These are phyloP conservation scores for Stomatorhinus ivindoensis DNA, from an alignment of 2,113 vertebrate species.

Conservation along the genomic window DNA sequence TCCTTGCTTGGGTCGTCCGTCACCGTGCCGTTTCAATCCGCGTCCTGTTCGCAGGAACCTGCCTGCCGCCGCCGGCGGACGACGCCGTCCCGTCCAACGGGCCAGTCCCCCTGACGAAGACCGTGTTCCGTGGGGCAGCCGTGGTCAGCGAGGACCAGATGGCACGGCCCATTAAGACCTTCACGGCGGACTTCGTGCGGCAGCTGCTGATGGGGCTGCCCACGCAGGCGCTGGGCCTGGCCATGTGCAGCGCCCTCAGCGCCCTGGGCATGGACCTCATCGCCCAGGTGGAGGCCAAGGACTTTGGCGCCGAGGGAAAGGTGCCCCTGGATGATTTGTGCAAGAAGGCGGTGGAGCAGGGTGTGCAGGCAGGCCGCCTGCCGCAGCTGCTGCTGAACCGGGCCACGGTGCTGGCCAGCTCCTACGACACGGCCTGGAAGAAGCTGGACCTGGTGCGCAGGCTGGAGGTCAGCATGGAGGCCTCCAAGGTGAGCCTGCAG, in stretches of 20 bases:
- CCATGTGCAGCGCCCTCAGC: slow-evolving; percentile 87
- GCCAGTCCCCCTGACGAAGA: slow-evolving; percentile 75
- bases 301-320: slow-evolving; percentile 91
- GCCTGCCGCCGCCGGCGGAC: slow-evolving; percentile 51
- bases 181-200: slow-evolving; percentile 91
- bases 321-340: slow-evolving; percentile 92
- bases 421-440: slow-evolving; percentile 93
- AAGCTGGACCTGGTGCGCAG: slow-evolving; percentile 86
- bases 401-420: slow-evolving; percentile 84
- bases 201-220: slow-evolving; percentile 94
- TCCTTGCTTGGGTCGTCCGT: background rate
- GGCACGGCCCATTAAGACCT: slow-evolving; percentile 90
- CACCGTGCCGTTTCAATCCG: background rate
- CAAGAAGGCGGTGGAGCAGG: slow-evolving; percentile 89
- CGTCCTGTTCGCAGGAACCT: slow-evolving; percentile 38
- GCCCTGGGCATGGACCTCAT: slow-evolving; percentile 85
- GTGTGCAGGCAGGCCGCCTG: slow-evolving; percentile 74
- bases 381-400: slow-evolving; percentile 88
- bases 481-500: slow-evolving; percentile 87
- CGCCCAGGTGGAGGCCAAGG: slow-evolving; percentile 89
- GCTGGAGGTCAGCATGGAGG: slow-evolving; percentile 80
- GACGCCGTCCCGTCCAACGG: slow-evolving; percentile 79
- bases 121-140: slow-evolving; percentile 73
- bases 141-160: slow-evolving; percentile 94
- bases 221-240: slow-evolving; percentile 82